These are phyloP conservation scores for Thripadectes ignobilis DNA, from an alignment of 2,797 vertebrate species.

Conservation along the genomic window DNA sequence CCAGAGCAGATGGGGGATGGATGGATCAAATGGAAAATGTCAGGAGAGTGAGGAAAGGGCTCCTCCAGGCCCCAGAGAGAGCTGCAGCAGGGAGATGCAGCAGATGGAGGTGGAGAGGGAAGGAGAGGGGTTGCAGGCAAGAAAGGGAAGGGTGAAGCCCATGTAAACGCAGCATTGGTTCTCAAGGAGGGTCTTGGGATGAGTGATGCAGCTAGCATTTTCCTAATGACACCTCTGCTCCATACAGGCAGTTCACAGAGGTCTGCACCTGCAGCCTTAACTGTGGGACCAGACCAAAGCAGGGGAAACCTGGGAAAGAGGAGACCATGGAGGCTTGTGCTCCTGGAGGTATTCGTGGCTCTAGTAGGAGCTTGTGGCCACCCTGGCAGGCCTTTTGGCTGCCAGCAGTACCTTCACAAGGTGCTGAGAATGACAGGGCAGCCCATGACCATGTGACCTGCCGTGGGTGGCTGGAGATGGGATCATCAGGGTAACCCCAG, in stretches of 20 bases:
- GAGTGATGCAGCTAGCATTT: neutral
- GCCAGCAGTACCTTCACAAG: neutral
- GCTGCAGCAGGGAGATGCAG: neutral
- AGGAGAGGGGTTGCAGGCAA: neutral
- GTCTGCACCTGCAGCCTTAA: neutral
- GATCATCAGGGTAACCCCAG: neutral
- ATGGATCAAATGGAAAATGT: fast-evolving
- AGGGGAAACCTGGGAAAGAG: neutral
- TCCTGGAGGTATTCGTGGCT: neutral
- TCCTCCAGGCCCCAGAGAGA: neutral
- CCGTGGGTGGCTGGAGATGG: neutral
- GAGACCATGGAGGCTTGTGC: neutral
- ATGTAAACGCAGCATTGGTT: neutral
- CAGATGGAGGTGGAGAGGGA: neutral
- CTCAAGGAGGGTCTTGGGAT: neutral
- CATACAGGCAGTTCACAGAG: neutral
- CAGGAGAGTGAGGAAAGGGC: neutral
- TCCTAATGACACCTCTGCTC: neutral
- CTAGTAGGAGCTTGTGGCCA: neutral
- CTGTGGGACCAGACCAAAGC: neutral
- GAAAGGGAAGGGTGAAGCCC: neutral
- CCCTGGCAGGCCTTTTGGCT: neutral
- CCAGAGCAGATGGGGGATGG: neutral
- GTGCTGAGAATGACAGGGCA: neutral
- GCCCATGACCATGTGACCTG: too few species aligned